Percentiles rank a stretch among this genome's conserved stretches.
These are phyloP conservation scores for Papilio machaon DNA, from an alignment of 1,140 invertebrate genomes.

Conservation along the genomic window DNA sequence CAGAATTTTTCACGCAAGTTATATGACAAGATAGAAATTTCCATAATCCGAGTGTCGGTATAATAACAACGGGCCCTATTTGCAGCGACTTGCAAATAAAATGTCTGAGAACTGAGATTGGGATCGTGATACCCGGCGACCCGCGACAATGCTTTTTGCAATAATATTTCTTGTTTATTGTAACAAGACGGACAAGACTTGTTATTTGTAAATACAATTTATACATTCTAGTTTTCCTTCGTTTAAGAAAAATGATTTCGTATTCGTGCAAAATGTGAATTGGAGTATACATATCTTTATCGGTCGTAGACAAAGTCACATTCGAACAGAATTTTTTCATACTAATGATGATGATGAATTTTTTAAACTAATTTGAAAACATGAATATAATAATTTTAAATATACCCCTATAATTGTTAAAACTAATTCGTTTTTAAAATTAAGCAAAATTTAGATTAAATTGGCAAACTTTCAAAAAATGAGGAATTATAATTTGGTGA, in stretches of 20 bases:
- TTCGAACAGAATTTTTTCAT: too few species aligned
- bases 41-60: constrained; percentile 34
- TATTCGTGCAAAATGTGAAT: too few species aligned
- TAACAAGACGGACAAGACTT: background rate
- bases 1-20: constrained; percentile 33
- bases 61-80: constrained; percentile 34
- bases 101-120: constrained; percentile 29
- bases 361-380: too few species aligned
- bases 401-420: too few species aligned
- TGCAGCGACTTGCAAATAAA: constrained; percentile 32
- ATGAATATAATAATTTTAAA: too few species aligned
- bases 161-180: constrained; percentile 2
- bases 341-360: too few species aligned
- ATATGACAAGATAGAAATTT: constrained; percentile 38
- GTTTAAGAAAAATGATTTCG: background rate
- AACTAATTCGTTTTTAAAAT: background rate
- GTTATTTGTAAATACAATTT: background rate
- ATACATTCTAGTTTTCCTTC: background rate
- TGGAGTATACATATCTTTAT: too few species aligned
- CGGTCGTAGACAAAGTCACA: too few species aligned
- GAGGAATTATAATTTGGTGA: constrained; percentile 2
- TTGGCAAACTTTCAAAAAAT: constrained; percentile 4
- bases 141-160: background rate
- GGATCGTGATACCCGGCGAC: constrained; percentile 1
- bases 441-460: background rate